Evolutionary conservation across 2,888 invertebrate species (phyloP).

Genomic region (Drosophila siamana): DNA sequence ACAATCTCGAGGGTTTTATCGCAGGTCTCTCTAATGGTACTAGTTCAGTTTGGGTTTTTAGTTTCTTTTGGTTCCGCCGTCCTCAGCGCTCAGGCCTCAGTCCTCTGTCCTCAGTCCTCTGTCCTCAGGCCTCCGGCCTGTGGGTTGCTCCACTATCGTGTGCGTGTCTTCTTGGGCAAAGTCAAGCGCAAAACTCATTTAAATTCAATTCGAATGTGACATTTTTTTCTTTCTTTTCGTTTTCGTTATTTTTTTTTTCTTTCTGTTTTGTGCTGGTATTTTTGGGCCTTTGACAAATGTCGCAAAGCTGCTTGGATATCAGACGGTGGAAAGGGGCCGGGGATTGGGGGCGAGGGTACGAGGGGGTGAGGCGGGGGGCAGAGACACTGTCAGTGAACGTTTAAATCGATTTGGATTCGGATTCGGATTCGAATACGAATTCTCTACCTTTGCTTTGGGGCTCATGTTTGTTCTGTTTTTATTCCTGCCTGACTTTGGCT

Average conservation of each 20-base stretch:
- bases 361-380: too few species aligned
- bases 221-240: conserved; percentile 52
- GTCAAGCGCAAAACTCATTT: conserved; percentile 71
- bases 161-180: conserved; percentile 34
- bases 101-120: not conserved
- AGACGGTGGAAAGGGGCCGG: not conserved
- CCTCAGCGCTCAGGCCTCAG: not conserved
- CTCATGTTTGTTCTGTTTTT: conserved; percentile 39
- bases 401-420: conserved; percentile 74
- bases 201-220: conserved; percentile 79
- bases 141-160: conserved; percentile 13
- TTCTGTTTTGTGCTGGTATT: conserved; percentile 39
- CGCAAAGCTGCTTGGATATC: conserved; percentile 39
- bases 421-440: conserved; percentile 48
- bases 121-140: not conserved
- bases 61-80: conserved; percentile 10
- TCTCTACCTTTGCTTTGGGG: conserved; percentile 59
- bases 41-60: conserved; percentile 33
- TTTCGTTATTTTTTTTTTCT: conserved; percentile 23
- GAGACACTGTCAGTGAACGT: conserved; percentile 77
- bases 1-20: conserved; percentile 61
- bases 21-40: conserved; percentile 41
- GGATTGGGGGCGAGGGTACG: too few species aligned
- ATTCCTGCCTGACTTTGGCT: conserved; percentile 16
- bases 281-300: conserved; percentile 64